Evolutionary conservation across 1,140 invertebrate genomes (phyloP), one percentile per base, ranked within the genome.

Genomic region (Temnothorax nylanderi): DNA sequence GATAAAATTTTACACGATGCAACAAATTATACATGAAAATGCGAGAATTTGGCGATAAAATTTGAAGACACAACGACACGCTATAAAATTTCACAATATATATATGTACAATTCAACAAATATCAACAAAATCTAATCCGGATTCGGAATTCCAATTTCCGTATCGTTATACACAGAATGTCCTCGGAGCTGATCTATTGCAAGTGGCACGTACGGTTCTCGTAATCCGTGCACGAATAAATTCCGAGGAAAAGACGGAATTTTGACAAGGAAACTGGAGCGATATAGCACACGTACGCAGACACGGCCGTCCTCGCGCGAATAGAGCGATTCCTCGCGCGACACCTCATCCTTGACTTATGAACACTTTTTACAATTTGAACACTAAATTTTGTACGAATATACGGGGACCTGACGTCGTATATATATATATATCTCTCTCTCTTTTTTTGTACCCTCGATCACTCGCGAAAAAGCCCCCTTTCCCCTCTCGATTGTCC

Each of bases 341-440:
- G 60, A 37, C 56, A 84, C 64, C 5, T 65, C 86, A 74, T n/a
- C 64, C 44, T 87, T 60, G 65, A 81, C 41, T 86, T 91, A 91
- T 90, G 89, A 91, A 91, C 89, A 91, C 89, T 90, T 88, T 78
- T 87, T 90, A 89, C 81, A 88, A 82, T 85, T 91, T 90, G 90
- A 91, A 91, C 90, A 91, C 87, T 91, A 87, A 26, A 91, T 91
- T 90, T 91, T 91, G 90, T 91, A 91, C 90, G 72, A 89, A 85
- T 69, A 84, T 64, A 86, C 51, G 56, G 80, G 78, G 80, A 86
- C 64, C 47, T 65, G n/a, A 26, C 56, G 64, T 60, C 4, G 64
- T 67, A 62, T 71, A 51, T 64, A 21, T 58, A 58, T 58, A 26
- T 60, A 26, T 49, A 0, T 51, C 18, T 65, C 0, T 78, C 26